A percentile compares a stretch with the other conserved stretches of the same genome.
Conservation (phyloP, 2,797 vertebrate genomes). For the Agapornis canus region DNA sequence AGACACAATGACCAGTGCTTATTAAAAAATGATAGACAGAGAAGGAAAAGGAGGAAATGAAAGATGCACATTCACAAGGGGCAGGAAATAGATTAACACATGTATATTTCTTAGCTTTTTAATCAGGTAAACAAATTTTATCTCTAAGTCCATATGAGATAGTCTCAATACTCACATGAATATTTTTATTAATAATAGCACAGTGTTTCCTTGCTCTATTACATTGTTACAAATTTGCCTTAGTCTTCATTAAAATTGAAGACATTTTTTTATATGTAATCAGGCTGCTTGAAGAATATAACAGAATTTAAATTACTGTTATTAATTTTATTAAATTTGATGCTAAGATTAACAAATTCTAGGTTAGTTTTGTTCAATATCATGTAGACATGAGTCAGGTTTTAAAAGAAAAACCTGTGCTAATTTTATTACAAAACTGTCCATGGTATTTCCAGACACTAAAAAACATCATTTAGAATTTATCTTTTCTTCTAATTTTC, state of each 20-base stretch:
- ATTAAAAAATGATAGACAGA: not conserved
- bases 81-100: not conserved
- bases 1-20: not conserved
- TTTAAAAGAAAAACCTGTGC: not conserved
- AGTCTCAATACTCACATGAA: not conserved
- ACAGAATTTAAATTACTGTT: not conserved
- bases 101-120: not conserved
- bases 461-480: not conserved
- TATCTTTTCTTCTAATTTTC: not conserved
- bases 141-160: not conserved
- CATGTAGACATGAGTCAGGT: not conserved
- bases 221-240: not conserved
- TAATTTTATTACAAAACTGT: not conserved
- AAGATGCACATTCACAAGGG: not conserved
- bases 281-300: not conserved
- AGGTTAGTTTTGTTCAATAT: not conserved
- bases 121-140: not conserved
- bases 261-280: not conserved
- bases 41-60: not conserved
- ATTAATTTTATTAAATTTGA: not conserved
- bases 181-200: not conserved
- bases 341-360: not conserved
- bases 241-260: not conserved
- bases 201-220: not conserved
- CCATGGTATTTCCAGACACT: rapidly evolving